Evolutionary conservation across 2,113 vertebrate genomes (phyloP), one percentile per base, ranked within the genome.

Genomic region (Galemys pyrenaicus): DNA sequence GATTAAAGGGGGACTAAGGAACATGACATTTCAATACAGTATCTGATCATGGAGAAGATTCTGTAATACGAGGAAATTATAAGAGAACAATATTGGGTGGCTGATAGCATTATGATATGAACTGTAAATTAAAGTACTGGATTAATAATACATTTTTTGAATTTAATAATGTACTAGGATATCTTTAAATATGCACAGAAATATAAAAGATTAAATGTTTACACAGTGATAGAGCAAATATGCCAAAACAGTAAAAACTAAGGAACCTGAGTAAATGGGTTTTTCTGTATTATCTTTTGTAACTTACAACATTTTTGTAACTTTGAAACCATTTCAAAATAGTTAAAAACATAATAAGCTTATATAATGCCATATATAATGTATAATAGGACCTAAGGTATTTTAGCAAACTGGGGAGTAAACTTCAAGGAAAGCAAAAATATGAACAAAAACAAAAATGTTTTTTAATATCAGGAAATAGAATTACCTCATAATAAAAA

Each of bases 311-410:
- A 67, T 78, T 92, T 90, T 70, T 67, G 7, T 88, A 20, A 89
- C 15, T 82, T 46, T 77, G 20, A 86, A 90, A 87, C 51, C 32
- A 71, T 74, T 82, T 83, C 8, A 74, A 81, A 92, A 62, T 60
- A 1, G 7, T 7, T 39, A 87, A 62, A 54, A 89, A 75, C 46
- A 46, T 35, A 87, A 78, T 60, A 67, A 24, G 3, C 2, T 37
- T 24, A 65, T 39, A 60, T 26, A 65, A 77, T 20, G 6, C 5
- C 2, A 44, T 24, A 65, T 39, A 60, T 26, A 65, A 77, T 20
- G 6, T 51, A 71, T 60, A 24, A 35, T 24, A 86, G 81, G 65
- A 65, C 5, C 37, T 8, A 73, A 65, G 9, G 4, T 56, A 94
- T 78, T 86, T 87, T 44, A 92, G 77, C 1, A 92, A 86, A 71